Base-by-base conservation (phyloP, 2,888 invertebrate genomes). In the Patella pellucida region DNA sequence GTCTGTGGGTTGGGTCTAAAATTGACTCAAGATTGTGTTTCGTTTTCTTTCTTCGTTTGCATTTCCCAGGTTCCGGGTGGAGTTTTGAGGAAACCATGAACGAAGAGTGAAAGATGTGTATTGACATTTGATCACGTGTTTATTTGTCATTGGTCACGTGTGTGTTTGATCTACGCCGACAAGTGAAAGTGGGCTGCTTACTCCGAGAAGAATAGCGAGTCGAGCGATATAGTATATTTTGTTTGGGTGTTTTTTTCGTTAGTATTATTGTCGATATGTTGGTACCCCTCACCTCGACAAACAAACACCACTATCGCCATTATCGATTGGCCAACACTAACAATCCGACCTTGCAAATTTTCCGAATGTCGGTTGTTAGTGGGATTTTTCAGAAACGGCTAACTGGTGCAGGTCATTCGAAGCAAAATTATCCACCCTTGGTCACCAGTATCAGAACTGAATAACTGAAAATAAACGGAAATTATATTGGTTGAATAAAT, bases 21-120 rank as follows among this genome's bases (percentile, higher is more conserved):
- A 62, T 62, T 62, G 19, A 62, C 23, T 62, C 62, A 62, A 62
- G 62, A 62, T 23, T 62, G 62, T 23, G 62, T 62, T 62, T 9
- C 14, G 62, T 19, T 62, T 62, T 62, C 62, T 62, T 62, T 62
- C 62, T 62, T 4, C 19, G 62, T 62, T 62, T 62, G 62, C 23
- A 62, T 62, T 62, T 62, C 62, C 62, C 62, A 62, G 62, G 23
- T 62, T 15, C 23, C 62, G 62, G 62, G 62, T 62, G 62, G 62
- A 62, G 62, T 62, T 62, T 62, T 62, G 62, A 19, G 19, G 19
- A 19, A 62, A 62, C 23, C 23, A 23, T 19, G 62, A 62, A 62
- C 62, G 62, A 62, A 62, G 62, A 62, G 62, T 62, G 62, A 62
- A 62, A 23, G 62, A 62, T 23, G 23, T 62, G 62, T 62, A 62